A percentile compares a stretch with the other conserved stretches of the same genome.
Evolutionary conservation across 2,113 vertebrate genomes (phyloP).

Genomic region (Laterallus jamaicensis): DNA sequence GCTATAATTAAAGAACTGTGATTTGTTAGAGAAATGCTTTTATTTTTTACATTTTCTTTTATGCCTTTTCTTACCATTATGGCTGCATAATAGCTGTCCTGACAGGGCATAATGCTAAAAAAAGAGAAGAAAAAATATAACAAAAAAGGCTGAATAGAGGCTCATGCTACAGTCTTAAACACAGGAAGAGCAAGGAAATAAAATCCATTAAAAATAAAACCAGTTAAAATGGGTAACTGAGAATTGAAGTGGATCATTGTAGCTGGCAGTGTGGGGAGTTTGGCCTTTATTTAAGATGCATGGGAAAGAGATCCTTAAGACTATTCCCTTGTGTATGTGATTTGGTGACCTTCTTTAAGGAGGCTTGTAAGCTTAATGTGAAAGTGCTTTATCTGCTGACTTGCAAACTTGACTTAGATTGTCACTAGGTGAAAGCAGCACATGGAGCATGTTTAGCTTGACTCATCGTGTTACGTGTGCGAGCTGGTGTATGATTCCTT

Average conservation of each 20-base stretch:
- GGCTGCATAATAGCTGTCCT: neutral
- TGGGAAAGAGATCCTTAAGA: neutral
- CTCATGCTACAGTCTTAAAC: neutral
- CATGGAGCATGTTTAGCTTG: neutral
- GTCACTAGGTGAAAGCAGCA: neutral
- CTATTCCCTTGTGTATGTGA: neutral
- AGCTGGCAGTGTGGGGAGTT: neutral
- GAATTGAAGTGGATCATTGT: neutral
- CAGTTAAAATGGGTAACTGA: neutral
- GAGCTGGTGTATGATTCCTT: neutral
- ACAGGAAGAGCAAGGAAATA: neutral
- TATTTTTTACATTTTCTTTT: neutral
- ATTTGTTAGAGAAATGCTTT: neutral
- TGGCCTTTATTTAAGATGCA: neutral
- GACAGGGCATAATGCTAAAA: neutral
- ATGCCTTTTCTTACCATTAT: neutral
- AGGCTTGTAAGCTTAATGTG: neutral
- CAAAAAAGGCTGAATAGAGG: neutral
- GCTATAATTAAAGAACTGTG: neutral
- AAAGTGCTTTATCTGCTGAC: neutral
- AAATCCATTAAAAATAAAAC: neutral
- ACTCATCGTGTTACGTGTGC: accelerated
- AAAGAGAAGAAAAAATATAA: neutral
- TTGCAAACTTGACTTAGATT: neutral
- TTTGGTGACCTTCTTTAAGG: neutral